These are phyloP conservation scores for Lithobates sylvaticus DNA, from an alignment of 2,797 vertebrate genomes.

Conservation along the genomic window DNA sequence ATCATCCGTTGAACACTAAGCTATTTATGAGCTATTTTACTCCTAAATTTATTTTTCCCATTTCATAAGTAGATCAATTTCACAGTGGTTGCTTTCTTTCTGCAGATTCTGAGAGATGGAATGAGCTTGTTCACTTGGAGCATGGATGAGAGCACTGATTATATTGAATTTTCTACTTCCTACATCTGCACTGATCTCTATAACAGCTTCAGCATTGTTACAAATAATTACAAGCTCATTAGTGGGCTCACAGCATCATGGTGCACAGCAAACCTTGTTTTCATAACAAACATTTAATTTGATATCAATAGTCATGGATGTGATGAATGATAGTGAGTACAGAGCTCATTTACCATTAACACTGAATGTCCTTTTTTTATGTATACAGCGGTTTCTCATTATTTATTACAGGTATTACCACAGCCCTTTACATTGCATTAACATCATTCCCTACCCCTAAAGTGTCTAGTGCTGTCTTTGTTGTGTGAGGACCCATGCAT, in stretches of 20 bases:
- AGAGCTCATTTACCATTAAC: too few relatives aligned
- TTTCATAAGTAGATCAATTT: conserved; percentile 22
- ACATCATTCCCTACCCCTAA: too few relatives aligned
- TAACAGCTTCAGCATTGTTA: conserved; percentile 51
- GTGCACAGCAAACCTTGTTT: conserved; percentile 55
- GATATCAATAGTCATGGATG: too few relatives aligned
- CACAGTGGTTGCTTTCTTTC: conserved; percentile 25
- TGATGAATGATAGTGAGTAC: too few relatives aligned
- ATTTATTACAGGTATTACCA: too few relatives aligned
- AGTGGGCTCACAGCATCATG: conserved; percentile 42
- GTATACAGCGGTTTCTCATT: too few relatives aligned
- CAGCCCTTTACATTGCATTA: too few relatives aligned
- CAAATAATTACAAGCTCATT: conserved; percentile 58
- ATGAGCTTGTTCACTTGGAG: conserved; percentile 56
- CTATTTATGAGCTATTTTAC: not conserved
- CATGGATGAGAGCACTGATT: conserved; percentile 58
- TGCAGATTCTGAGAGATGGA: conserved; percentile 58
- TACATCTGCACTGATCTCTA: conserved; percentile 58
- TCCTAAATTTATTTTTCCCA: not conserved
- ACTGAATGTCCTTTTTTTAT: too few relatives aligned
- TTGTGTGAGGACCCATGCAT: too few relatives aligned
- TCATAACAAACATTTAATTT: too few relatives aligned
- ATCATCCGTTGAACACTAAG: too few relatives aligned
- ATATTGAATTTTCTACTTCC: conserved; percentile 47
- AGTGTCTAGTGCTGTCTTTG: too few relatives aligned